phyloP scores from a whole-genome alignment of 2,888 invertebrate genomes.

The Serripes groenlandicus region DNA sequence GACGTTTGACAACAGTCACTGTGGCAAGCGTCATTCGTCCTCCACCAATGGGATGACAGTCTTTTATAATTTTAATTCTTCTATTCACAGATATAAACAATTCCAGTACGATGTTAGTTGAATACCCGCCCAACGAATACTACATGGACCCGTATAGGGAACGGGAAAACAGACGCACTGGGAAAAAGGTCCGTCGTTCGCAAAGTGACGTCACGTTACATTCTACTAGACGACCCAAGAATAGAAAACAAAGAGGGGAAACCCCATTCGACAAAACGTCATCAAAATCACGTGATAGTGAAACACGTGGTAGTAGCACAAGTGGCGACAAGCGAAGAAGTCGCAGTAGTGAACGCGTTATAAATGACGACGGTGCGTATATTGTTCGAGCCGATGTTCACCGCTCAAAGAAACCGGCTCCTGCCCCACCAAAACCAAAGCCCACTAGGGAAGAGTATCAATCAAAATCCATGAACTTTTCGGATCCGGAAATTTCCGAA shows the following conservation, averaged over 20 bases:
- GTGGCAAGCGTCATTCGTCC: no score
- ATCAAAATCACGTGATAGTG: conserved; percentile 31
- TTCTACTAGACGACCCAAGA: conserved; percentile 63
- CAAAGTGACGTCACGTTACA: conserved; percentile 69
- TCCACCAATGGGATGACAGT: no score
- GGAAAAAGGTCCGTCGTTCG: conserved; percentile 64
- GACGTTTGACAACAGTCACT: no score
- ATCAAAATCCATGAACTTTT: conserved; percentile 31
- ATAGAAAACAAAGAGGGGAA: conserved; percentile 62
- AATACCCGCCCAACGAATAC: conserved; percentile 63
- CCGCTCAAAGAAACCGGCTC: conserved; percentile 51
- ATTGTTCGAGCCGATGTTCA: conserved; percentile 56
- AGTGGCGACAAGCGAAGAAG: conserved; percentile 27
- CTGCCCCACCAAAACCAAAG: conserved; percentile 53
- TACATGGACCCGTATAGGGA: conserved; percentile 70
- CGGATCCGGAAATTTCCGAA: conserved; percentile 52
- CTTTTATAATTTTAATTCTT: no score
- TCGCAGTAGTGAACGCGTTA: conserved; percentile 49
- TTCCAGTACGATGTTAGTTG: conserved; percentile 66
- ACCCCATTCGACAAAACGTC: conserved; percentile 56
- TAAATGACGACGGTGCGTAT: conserved; percentile 23
- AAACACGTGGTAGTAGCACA: conserved; percentile 19
- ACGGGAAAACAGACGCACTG: conserved; percentile 59
- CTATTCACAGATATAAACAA: conserved; percentile 56
- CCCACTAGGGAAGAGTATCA: conserved; percentile 38